Evolutionary conservation across 2,797 vertebrate species (phyloP), one percentile per base, ranked within the genome.

Genomic region (Yasuhikotakia modesta): DNA sequence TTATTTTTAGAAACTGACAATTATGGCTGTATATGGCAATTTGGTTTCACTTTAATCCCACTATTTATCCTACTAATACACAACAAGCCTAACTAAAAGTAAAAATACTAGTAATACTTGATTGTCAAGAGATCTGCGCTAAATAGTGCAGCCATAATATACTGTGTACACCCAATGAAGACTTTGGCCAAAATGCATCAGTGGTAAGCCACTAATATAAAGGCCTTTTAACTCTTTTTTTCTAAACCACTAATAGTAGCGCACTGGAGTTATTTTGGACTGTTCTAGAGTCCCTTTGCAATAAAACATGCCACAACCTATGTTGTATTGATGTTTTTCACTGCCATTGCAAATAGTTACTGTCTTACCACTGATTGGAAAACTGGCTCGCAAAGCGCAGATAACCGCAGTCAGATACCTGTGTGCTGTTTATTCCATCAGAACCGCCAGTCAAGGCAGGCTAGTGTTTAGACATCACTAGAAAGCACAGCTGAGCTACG

Each of bases 401-500:
- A 64, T 21, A 64, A 46, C 2, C 32, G 27, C 69, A 73, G 24
- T 58, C 32, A 1, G 32, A 69, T 43, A 76, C 21, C 68, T 63
- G 17, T 7, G 35, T 32, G 21, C n/a, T 64, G 13, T 58, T 50
- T 73, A 35, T 35, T 55, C 61, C 2, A 43, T 71, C 70, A 64
- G 57, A 30, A 60, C 24, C 13, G 52, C 22, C 60, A 75, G 45
- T 30, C 70, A 67, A 19, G 75, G 60, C 46, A 72, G 76, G 57
- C 58, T 43, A 61, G 68, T 84, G 87, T 87, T 82, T 84, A 84
- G 83, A 87, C 83, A 79, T 72, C 80, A 85, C 82, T 88, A 85
- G 83, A n/a, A n/a, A 87, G 81, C 78, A 87, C 82, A 43, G 79
- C 86, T 91, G 89, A 91, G 80, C 13, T 10, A 16, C 87, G 80